Conservation (phyloP, 2,888 invertebrate genomes). For the Polia nebulosa region DNA sequence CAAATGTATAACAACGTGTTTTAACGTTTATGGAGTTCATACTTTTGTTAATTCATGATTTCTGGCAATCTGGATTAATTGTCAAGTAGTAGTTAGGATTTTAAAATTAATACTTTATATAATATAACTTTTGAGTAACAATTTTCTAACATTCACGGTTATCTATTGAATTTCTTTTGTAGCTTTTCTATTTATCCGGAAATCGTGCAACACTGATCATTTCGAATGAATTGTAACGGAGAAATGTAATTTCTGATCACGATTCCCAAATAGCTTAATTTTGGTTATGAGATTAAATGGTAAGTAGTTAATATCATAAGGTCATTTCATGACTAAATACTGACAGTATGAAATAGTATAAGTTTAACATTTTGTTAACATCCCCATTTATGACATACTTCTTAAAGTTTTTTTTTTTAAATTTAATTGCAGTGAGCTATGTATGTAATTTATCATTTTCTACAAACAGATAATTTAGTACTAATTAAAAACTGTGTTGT, state of each 20-base stretch:
- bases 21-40: slow-evolving; percentile 6
- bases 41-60: not conserved
- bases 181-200: slow-evolving; percentile 53
- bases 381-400: not conserved
- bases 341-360: not conserved
- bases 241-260: slow-evolving; percentile 53
- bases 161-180: slow-evolving; percentile 58
- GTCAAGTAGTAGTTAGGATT: slow-evolving; percentile 11
- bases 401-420: not conserved
- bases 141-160: slow-evolving; percentile 51
- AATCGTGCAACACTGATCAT: slow-evolving; percentile 63
- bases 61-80: not conserved
- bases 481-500: slow-evolving; percentile 65
- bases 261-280: slow-evolving; percentile 54
- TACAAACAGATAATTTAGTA: not conserved
- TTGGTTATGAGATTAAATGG: slow-evolving; percentile 31
- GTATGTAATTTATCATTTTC: not conserved
- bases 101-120: slow-evolving; percentile 33
- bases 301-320: slow-evolving; percentile 8
- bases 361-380: not conserved
- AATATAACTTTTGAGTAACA: slow-evolving; percentile 20
- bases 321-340: slow-evolving; percentile 11
- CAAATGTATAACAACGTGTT: slow-evolving; percentile 35
- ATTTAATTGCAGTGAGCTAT: not conserved
- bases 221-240: slow-evolving; percentile 60